Conservation (phyloP, 2,888 invertebrate species). For the Koerneria pararmatus region DNA sequence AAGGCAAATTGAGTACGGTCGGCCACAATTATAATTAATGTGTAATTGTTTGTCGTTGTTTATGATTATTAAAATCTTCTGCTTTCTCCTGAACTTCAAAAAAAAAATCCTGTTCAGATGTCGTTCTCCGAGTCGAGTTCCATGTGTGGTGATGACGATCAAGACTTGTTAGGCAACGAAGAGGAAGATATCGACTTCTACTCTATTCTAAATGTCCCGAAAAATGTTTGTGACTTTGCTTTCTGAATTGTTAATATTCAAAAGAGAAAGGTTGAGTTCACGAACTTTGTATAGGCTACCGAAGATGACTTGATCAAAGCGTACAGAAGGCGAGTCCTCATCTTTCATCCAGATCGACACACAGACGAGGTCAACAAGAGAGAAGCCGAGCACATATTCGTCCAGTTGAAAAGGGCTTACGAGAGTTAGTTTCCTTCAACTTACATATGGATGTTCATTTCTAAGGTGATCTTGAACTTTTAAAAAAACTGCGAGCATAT, state of each 20-base stretch:
- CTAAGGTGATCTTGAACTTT: too few species aligned
- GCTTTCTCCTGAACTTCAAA: too few species aligned
- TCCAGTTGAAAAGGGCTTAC: slow-evolving; percentile 86
- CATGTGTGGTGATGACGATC: slow-evolving; percentile 38
- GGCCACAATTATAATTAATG: too few species aligned
- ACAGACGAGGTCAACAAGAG: slow-evolving; percentile 75
- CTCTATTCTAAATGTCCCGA: slow-evolving; percentile 53
- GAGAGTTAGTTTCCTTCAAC: slow-evolving; percentile 69
- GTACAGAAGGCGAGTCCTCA: slow-evolving; percentile 81
- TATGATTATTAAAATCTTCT: too few species aligned
- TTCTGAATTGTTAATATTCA: not conserved
- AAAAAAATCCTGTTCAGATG: too few species aligned
- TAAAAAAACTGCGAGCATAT: too few species aligned
- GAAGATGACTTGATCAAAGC: slow-evolving; percentile 87
- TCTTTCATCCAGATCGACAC: slow-evolving; percentile 94
- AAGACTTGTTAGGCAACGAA: slow-evolving; percentile 39
- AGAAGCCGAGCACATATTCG: slow-evolving; percentile 86
- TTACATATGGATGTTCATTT: too few species aligned
- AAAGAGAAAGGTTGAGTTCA: too few species aligned
- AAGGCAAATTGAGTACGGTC: too few species aligned
- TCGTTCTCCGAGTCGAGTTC: slow-evolving; percentile 42
- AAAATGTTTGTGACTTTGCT: slow-evolving; percentile 38
- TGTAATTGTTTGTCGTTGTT: too few species aligned
- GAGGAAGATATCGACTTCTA: slow-evolving; percentile 56
- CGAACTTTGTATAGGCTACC: slow-evolving; percentile 73